Percentiles rank a stretch among this genome's conserved stretches.
These are phyloP conservation scores for Isurus oxyrinchus DNA, from an alignment of 2,113 vertebrate species.

Conservation along the genomic window DNA sequence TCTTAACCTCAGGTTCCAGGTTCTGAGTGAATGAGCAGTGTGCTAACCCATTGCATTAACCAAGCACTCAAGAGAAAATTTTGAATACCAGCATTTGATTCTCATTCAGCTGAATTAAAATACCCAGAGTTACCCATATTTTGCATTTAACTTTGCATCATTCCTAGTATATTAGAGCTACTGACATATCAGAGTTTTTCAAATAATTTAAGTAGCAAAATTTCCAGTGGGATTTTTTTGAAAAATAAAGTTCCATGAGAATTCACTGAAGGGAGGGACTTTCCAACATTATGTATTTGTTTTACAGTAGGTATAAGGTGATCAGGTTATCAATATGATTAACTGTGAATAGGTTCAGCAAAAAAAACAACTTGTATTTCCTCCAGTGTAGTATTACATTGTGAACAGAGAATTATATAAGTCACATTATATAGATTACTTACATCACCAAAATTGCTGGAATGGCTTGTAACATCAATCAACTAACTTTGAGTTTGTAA, in stretches of 20 bases:
- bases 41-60: not conserved
- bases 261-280: not conserved
- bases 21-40: not conserved
- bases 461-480: not conserved
- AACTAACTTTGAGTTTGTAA: not conserved
- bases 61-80: not conserved
- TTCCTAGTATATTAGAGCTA: not conserved
- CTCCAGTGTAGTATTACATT: not conserved
- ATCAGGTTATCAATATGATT: not conserved
- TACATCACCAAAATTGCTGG: not conserved
- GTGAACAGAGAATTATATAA: not conserved
- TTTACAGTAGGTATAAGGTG: not conserved
- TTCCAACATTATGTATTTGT: not conserved
- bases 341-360: not conserved
- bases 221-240: not conserved
- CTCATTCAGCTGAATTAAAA: not conserved
- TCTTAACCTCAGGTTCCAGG: not conserved
- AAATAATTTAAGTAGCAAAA: not conserved
- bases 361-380: not conserved
- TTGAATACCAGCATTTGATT: not conserved
- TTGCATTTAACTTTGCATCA: not conserved
- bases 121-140: not conserved
- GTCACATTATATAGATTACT: not conserved
- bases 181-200: not conserved
- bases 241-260: not conserved